Base-by-base conservation (phyloP, 2,113 vertebrate species). In the Neogale vison region DNA sequence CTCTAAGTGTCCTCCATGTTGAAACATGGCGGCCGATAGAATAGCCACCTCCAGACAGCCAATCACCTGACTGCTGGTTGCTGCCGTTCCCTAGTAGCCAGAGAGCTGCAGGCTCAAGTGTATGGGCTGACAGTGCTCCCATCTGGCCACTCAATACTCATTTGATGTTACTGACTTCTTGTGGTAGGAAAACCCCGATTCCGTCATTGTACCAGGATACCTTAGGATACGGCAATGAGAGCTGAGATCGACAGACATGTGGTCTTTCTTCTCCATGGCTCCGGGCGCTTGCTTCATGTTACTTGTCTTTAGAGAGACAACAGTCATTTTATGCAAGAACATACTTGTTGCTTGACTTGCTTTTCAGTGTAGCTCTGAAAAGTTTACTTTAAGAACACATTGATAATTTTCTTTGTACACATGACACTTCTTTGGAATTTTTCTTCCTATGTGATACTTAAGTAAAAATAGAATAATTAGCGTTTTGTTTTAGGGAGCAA, bases 391-490 rank as follows among this genome's bases (percentile, higher is more conserved):
- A 80, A 92, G 91, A 90, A 77, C 26, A 65, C 59, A 39, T 69
- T 67, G 88, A 74, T 74, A 79, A 81, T 67, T 96, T 61, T 61
- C 74, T 94, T 93, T 88, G n/a, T 93, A 74, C 45, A 61, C 8
- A 26, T 83, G 34, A 92, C 83, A 61, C 39, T 88, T 36, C 39
- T 93, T 80, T 92, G 91, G 45, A 85, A 77, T n/a, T 81, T 95
- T 76, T 12, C 52, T 76, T 23, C 26, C 14, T 69, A 42, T 89
- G 55, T 39, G 63, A 36, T 74, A 89, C n/a, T 61, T 83, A 96
- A 61, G 42, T 95, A 74, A 96, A 95, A 93, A 83, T 65, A 89
- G 61, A 83, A 50, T 76, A 93, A 97, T 87, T 93, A 57, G 52
- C 45, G 7, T 90, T 92, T 82, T 96, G 10, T 93, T 97, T 97